Percentiles rank a stretch among this genome's conserved stretches.
phyloP scores from a whole-genome alignment of 2,888 invertebrate species.

The Pemphredon lugubris region DNA sequence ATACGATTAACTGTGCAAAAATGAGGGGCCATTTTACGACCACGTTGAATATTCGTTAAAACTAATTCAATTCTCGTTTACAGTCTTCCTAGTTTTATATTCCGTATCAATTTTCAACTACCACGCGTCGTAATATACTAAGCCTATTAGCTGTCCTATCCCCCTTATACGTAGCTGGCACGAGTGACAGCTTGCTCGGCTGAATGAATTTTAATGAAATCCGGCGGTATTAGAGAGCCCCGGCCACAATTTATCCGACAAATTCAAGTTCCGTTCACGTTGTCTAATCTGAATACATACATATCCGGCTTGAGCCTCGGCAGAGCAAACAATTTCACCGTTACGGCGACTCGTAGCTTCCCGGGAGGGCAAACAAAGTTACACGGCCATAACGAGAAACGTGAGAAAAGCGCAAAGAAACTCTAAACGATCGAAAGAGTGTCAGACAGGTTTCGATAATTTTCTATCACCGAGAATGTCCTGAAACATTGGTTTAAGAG shows the following conservation, averaged over 20 bases:
- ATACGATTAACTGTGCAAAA: too few relatives aligned
- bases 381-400: not conserved
- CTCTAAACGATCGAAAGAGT: not conserved
- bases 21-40: too few relatives aligned
- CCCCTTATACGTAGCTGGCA: slow-evolving; percentile 16
- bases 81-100: too few relatives aligned
- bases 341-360: not conserved
- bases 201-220: slow-evolving; percentile 68
- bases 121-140: slow-evolving; percentile 48
- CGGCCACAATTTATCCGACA: slow-evolving; percentile 60
- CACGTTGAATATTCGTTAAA: too few relatives aligned
- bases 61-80: too few relatives aligned
- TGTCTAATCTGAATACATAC: slow-evolving; percentile 60
- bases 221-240: slow-evolving; percentile 58
- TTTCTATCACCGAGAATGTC: too few relatives aligned
- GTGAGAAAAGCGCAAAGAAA: not conserved
- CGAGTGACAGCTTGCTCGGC: slow-evolving; percentile 60
- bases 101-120: slow-evolving; percentile 26
- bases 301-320: slow-evolving; percentile 11
- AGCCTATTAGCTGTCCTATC: slow-evolving; percentile 51
- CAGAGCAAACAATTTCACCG: slow-evolving; percentile 31
- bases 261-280: slow-evolving; percentile 57
- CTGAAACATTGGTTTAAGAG: too few relatives aligned
- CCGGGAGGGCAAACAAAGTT: not conserved
- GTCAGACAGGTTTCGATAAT: not conserved